A percentile compares a stretch with the other conserved stretches of the same genome.
These are phyloP conservation scores for Eucidaris tribuloides DNA, from an alignment of 35 echinoderm and acorn worm species.

Conservation along the genomic window DNA sequence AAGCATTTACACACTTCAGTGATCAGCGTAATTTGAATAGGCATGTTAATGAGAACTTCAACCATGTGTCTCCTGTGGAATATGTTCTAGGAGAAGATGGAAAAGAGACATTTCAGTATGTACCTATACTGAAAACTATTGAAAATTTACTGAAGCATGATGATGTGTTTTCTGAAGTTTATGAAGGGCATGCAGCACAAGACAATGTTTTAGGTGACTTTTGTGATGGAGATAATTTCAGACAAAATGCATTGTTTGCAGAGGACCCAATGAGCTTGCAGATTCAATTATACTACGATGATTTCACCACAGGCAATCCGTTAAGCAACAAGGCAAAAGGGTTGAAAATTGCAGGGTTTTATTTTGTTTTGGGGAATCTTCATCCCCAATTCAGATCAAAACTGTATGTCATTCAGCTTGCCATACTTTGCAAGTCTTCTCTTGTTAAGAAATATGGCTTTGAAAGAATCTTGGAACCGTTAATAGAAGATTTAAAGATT, in stretches of 20 bases:
- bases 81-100: too few species aligned
- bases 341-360: too few species aligned
- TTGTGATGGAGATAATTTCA: too few species aligned
- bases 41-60: too few species aligned
- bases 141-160: neutral
- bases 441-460: neutral
- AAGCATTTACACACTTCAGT: too few species aligned
- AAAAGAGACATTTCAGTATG: neutral
- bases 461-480: neutral
- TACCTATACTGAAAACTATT: neutral
- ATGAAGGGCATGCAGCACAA: neutral
- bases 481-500: slow-evolving; percentile 3
- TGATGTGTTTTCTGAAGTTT: neutral
- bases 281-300: neutral
- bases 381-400: too few species aligned
- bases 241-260: neutral
- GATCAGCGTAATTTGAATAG: too few species aligned
- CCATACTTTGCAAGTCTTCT: neutral
- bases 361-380: too few species aligned
- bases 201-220: too few species aligned
- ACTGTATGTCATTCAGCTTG: neutral
- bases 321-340: neutral
- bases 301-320: neutral
- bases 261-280: neutral
- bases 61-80: too few species aligned